phyloP scores from a whole-genome alignment of 2,113 vertebrate genomes.

The Onychostruthus taczanowskii region DNA sequence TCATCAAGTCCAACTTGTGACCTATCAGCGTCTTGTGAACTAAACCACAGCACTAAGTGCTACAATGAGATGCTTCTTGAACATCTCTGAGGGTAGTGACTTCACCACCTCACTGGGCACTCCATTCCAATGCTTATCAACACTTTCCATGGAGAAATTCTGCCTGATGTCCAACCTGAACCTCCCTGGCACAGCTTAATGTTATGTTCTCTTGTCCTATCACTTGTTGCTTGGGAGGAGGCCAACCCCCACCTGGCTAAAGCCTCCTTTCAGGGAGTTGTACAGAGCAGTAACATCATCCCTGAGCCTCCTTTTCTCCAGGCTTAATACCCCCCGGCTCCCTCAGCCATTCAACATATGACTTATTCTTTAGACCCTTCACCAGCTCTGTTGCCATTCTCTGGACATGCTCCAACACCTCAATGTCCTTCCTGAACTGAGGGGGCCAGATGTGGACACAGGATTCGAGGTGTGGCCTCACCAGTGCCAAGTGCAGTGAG shows the following conservation, averaged over 20 bases:
- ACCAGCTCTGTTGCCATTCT: neutral
- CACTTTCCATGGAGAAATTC: neutral
- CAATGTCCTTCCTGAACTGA: neutral
- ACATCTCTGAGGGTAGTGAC: neutral
- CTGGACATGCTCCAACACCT: neutral
- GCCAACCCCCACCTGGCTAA: neutral
- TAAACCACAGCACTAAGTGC: neutral
- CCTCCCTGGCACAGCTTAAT: neutral
- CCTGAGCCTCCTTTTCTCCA: neutral
- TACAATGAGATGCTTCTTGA: neutral
- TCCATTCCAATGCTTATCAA: neutral
- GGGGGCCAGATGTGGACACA: neutral
- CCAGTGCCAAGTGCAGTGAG: neutral
- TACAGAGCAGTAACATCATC: neutral
- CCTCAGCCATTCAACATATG: neutral
- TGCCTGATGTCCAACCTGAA: neutral
- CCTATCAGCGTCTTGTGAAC: neutral
- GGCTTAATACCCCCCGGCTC: neutral
- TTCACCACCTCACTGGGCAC: neutral
- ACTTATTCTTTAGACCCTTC: neutral
- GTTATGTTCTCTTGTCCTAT: neutral
- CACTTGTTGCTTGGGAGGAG: neutral
- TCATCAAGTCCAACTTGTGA: neutral
- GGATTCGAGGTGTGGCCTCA: neutral
- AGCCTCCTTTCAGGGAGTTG: neutral